Conservation (phyloP, 2,113 vertebrate species). For the Myiopsitta monachus region DNA sequence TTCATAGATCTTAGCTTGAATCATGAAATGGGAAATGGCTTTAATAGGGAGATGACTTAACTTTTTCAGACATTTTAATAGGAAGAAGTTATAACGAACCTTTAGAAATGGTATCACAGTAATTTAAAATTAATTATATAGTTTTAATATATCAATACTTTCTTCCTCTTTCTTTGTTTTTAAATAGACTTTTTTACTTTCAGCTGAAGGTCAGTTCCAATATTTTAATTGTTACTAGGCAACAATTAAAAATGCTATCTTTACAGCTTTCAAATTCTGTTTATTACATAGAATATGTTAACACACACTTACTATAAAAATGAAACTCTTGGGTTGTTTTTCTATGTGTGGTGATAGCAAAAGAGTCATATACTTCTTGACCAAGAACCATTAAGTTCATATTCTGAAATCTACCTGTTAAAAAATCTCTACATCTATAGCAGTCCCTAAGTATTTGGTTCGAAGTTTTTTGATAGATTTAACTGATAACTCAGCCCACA, state of each 20-base stretch:
- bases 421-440: neutral
- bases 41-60: slow-evolving; percentile 8
- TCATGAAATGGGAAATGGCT: slow-evolving; percentile 3
- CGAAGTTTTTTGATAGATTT: neutral
- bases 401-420: neutral
- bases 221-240: slow-evolving; percentile 68
- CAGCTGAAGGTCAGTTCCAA: slow-evolving; percentile 33
- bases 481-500: neutral
- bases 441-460: neutral
- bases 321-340: neutral
- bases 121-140: slow-evolving; percentile 6
- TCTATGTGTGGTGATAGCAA: neutral
- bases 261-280: slow-evolving; percentile 40
- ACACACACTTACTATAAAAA: neutral
- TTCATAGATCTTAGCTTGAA: slow-evolving; percentile 21
- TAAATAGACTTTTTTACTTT: slow-evolving; percentile 28
- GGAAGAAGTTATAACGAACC: neutral
- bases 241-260: slow-evolving; percentile 70
- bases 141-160: slow-evolving; percentile 1
- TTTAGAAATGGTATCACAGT: neutral
- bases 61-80: neutral
- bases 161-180: neutral
- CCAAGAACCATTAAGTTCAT: neutral
- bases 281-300: slow-evolving; percentile 20
- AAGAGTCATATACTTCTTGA: neutral